phyloP scores from a whole-genome alignment of 2,888 invertebrate genomes.

The Cremastobaeus sp. region DNA sequence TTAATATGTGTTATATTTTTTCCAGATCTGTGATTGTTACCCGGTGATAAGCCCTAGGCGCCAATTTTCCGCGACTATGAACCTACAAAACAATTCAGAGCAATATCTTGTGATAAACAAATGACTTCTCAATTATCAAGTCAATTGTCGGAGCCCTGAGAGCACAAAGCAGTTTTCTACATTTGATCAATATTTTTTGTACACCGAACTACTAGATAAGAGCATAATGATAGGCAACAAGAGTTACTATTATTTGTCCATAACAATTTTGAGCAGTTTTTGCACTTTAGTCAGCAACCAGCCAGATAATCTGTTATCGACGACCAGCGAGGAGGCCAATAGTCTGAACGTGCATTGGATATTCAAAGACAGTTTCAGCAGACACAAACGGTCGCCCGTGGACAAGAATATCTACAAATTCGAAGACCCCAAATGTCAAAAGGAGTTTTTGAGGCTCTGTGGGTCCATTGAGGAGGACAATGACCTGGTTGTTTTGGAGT shows the following conservation, averaged over 20 bases:
- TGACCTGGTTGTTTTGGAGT: conserved; percentile 84
- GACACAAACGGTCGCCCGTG: conserved; percentile 61
- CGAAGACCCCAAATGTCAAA: conserved; percentile 70
- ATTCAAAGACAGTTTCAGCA: conserved; percentile 46
- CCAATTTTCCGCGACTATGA: too few relatives aligned
- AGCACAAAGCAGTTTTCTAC: background rate
- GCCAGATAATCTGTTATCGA: conserved; percentile 58
- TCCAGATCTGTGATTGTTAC: conserved; percentile 32
- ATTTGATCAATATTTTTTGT: conserved; percentile 18
- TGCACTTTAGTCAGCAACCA: conserved; percentile 58
- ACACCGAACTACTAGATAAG: background rate
- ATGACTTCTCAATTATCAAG: conserved; percentile 12
- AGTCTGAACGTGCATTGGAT: conserved; percentile 55
- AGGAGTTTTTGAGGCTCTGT: conserved; percentile 72
- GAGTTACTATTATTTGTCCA: conserved; percentile 31
- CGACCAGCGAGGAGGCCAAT: conserved; percentile 40
- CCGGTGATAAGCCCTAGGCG: conserved; percentile 27
- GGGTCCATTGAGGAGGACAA: conserved; percentile 68
- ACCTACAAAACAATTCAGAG: conserved; percentile 22
- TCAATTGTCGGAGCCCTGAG: background rate
- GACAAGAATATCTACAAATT: conserved; percentile 58
- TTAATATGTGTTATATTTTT: conserved; percentile 7
- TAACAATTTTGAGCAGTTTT: conserved; percentile 58
- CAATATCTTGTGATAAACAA: conserved; percentile 12
- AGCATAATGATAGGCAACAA: conserved; percentile 21